Evolutionary conservation across 1,140 invertebrate genomes (phyloP), one percentile per base, ranked within the genome.

Genomic region (Musca vetustissima): DNA sequence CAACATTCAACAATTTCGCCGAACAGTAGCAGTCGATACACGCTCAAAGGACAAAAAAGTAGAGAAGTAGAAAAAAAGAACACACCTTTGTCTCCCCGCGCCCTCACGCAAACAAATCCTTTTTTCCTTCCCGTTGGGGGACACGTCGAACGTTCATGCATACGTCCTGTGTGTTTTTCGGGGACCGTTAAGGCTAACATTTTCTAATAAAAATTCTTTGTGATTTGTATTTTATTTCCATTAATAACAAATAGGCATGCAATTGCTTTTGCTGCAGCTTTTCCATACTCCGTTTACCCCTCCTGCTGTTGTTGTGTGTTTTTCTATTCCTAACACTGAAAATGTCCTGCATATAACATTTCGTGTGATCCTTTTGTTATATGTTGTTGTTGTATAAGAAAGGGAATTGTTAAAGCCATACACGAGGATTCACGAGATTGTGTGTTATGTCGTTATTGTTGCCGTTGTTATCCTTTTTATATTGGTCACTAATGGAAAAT

Each of bases 171-270:
- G 17, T 52, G 21, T 52, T 2, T 21, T 19, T 1, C 9, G 21
- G 17, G n/a, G 13, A 7, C 2, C 49, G 7, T n/a, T n/a, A n/a
- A n/a, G n/a, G 49, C n/a, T 22, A 52, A 19, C 0, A 9, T 19
- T 19, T 19, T 52, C 17, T 61, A 61, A 61, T 61, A 61, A 61
- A 61, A 61, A 61, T 61, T 61, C 57, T 61, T 61, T 61, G n/a
- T 36, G 8, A 19, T 36, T 36, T 61, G 17, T n/a, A 61, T 61
- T 61, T 36, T 17, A 19, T 36, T 36, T 61, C 28, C 28, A 61
- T 61, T 61, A 36, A 61, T 61, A 61, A 36, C 19, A 19, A 19
- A 36, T 19, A 19, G 28, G 28, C 57, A 61, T 61, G 57, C 57
- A 61, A 61, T n/a, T 59, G 25, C 8, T 61, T 2, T 36, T 61